Base-by-base conservation (phyloP, 2,888 invertebrate species). In the Leucoptera coffeella region DNA sequence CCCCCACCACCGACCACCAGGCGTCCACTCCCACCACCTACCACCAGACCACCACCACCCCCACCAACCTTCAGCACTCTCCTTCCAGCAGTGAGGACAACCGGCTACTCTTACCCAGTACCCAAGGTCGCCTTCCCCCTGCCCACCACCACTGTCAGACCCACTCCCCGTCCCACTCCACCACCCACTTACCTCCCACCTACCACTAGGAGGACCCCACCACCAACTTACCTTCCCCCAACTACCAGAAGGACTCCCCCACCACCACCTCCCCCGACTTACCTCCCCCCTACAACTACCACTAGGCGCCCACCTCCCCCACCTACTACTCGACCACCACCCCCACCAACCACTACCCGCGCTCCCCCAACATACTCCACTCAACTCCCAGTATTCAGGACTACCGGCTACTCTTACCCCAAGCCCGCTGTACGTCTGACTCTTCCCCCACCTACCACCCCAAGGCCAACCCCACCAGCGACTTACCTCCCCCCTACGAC, bases 361-460 rank as follows among this genome's bases (percentile, higher is more conserved):
- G 32, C 34, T 14, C 34, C 36, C 5, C 28, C 29, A 15, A 9
- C 17, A 7, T 26, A 21, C 27, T 19, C 27, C 4, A 22, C 27
- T 6, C 12, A 14, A 10, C 8, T 20, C 4, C 26, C 30, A 3
- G 29, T 27, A 2, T 13, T 15, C 14, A 15, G 12, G 15, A 30
- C 27, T 5, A 30, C 30, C 9, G 30, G 30, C 2, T 30, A 30
- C 13, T 27, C 28, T 22, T 32, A 28, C 30, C 23, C 33, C 23
- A 20, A 31, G 31, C 27, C 30, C 14, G 39, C 33, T 30, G 35
- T 40, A 13, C 36, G 34, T n/a, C 45, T 37, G 28, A 47, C 41
- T 15, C 29, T 41, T 34, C 39, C 37, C 31, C 7, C 27, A 29
- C 3, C 33, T 36, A 7, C 28, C 12, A 10, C 20, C n/a, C n/a